phyloP scores from a whole-genome alignment of 2,113 vertebrate species.

The Sinocyclocheilus maitianheensis region DNA sequence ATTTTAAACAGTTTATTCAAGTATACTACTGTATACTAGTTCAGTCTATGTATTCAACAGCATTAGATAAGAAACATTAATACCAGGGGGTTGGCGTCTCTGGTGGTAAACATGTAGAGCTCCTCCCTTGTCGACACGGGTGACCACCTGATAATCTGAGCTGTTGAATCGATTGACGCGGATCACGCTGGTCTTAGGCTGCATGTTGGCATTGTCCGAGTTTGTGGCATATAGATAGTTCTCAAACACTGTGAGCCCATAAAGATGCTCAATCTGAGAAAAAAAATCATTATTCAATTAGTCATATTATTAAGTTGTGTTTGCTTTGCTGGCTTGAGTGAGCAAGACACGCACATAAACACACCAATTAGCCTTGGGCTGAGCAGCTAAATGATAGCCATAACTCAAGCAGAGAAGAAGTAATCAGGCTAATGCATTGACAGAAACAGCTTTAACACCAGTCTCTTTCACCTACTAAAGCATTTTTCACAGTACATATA shows the following conservation, averaged over 20 bases:
- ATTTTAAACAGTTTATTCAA: neutral
- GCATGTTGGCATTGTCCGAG: constrained; percentile 92
- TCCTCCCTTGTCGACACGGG: constrained; percentile 93
- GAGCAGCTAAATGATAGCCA: constrained; percentile 64
- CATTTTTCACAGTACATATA: neutral
- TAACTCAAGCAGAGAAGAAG: constrained; percentile 56
- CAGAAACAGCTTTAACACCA: constrained; percentile 45
- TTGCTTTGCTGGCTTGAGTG: neutral
- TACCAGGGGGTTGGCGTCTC: constrained; percentile 92
- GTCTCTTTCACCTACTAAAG: neutral
- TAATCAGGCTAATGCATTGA: no score
- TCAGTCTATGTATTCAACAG: neutral
- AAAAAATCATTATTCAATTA: neutral
- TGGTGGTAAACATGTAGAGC: constrained; percentile 97
- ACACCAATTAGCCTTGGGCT: constrained; percentile 46
- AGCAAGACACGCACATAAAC: constrained; percentile 1
- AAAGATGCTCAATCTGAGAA: constrained; percentile 89
- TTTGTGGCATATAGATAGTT: constrained; percentile 98
- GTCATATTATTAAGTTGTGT: neutral
- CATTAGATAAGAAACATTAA: neutral
- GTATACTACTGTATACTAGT: neutral
- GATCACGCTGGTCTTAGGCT: constrained; percentile 97
- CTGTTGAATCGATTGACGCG: constrained; percentile 96
- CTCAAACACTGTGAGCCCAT: constrained; percentile 92
- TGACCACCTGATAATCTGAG: constrained; percentile 95